Evolutionary conservation across 2,888 invertebrate species (phyloP).

Genomic region (Drosophila paranaensis): DNA sequence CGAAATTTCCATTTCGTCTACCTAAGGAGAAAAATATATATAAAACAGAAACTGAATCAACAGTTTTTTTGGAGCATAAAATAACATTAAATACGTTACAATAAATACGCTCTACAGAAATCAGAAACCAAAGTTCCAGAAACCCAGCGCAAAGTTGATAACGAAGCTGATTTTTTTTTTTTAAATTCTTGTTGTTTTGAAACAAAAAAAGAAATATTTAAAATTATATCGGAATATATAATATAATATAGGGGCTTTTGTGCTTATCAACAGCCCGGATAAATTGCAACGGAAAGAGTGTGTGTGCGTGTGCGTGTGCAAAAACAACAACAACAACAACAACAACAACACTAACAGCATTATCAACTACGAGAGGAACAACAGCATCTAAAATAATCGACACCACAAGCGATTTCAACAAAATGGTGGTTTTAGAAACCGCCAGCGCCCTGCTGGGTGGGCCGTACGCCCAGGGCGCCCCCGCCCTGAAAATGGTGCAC

Average conservation of each 20-base stretch:
- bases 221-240: constrained; percentile 18
- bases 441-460: constrained; percentile 91
- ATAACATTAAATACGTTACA: constrained; percentile 31
- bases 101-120: constrained; percentile 16
- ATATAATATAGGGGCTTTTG: constrained; percentile 25
- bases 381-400: constrained; percentile 36
- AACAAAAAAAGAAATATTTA: constrained; percentile 11
- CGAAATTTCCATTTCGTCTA: constrained; percentile 29
- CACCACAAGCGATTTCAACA: constrained; percentile 48
- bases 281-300: constrained; percentile 40
- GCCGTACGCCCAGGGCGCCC: constrained; percentile 92
- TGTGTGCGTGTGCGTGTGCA: constrained; percentile 11
- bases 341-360: constrained; percentile 31
- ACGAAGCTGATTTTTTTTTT: constrained; percentile 2
- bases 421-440: constrained; percentile 91
- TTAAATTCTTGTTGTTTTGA: neutral
- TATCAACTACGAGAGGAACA: constrained; percentile 15
- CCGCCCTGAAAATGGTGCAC: constrained; percentile 94
- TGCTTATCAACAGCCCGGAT: constrained; percentile 50
- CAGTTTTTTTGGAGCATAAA: constrained; percentile 44
- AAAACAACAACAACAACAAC: constrained; percentile 30
- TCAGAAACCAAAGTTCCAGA: constrained; percentile 46
- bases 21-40: constrained; percentile 6
- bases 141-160: constrained; percentile 36
- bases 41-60: constrained; percentile 31